Conservation (phyloP, 2,113 vertebrate species). For the Muntiacus muntjak region DNA sequence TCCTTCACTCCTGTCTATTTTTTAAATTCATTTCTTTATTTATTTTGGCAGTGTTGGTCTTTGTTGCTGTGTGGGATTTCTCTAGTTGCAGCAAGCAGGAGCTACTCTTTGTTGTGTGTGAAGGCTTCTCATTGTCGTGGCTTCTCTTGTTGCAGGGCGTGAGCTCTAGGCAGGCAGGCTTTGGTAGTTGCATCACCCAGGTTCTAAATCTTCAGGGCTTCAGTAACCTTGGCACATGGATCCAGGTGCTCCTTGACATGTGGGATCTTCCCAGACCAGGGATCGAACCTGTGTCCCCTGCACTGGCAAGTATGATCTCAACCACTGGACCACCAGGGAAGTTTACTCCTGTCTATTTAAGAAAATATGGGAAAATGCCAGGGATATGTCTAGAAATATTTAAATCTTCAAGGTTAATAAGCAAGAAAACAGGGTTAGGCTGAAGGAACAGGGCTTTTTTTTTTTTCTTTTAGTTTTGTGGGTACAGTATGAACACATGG, state of each 20-base stretch:
- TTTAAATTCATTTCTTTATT: background rate
- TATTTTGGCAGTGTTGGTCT: background rate
- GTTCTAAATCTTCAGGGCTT: background rate
- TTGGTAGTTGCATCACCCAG: background rate
- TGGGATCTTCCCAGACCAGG: background rate
- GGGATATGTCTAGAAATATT: background rate
- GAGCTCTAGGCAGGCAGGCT: background rate
- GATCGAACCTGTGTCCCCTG: background rate
- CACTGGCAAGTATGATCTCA: background rate
- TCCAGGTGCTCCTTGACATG: background rate
- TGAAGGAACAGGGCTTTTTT: background rate
- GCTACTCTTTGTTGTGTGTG: background rate
- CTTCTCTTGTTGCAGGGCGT: background rate
- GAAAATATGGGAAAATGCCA: background rate
- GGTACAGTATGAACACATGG: background rate
- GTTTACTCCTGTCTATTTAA: background rate
- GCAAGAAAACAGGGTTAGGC: background rate
- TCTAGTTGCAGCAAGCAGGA: background rate
- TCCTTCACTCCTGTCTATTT: background rate
- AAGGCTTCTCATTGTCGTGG: background rate
- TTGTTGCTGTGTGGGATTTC: background rate
- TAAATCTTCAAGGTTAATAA: background rate
- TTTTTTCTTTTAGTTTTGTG: background rate
- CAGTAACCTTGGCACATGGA: background rate
- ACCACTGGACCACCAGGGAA: background rate